phyloP scores from a whole-genome alignment of 2,113 vertebrate genomes.

The Misgurnus mizolepis region DNA sequence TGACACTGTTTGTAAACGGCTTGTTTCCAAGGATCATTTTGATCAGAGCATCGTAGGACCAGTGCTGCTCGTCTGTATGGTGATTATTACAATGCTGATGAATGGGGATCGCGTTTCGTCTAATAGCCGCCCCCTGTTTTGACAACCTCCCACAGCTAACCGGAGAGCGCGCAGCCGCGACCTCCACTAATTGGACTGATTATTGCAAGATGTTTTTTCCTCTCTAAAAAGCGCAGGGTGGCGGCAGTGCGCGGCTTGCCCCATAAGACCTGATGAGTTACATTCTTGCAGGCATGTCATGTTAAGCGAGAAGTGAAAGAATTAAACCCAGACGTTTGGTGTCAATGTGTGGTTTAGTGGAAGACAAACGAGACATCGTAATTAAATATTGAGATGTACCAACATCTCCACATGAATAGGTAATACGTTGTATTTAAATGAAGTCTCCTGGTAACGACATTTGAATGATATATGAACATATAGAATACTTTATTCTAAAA shows the following conservation, averaged over 20 bases:
- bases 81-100: constrained; percentile 81
- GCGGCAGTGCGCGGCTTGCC: constrained; percentile 52
- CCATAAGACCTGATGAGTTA: constrained; percentile 69
- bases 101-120: constrained; percentile 88
- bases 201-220: constrained; percentile 87
- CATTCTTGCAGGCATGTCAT: constrained; percentile 64
- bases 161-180: constrained; percentile 82
- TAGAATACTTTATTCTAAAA: too few relatives aligned
- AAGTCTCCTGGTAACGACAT: not conserved
- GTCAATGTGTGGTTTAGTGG: constrained; percentile 35
- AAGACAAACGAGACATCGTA: constrained; percentile 23
- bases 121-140: constrained; percentile 88
- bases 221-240: constrained; percentile 62
- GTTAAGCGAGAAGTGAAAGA: constrained; percentile 37
- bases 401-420: not conserved
- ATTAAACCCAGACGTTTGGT: constrained; percentile 51
- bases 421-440: not conserved
- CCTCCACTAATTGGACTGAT: constrained; percentile 91
- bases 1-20: constrained; percentile 90
- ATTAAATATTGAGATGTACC: constrained; percentile 31
- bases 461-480: too few relatives aligned
- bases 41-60: constrained; percentile 74
- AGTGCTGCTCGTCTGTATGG: constrained; percentile 66
- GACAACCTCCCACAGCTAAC: constrained; percentile 88
- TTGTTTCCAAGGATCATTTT: constrained; percentile 82